Conservation (phyloP, 2,888 invertebrate genomes). For the Amphipyra berbera region DNA sequence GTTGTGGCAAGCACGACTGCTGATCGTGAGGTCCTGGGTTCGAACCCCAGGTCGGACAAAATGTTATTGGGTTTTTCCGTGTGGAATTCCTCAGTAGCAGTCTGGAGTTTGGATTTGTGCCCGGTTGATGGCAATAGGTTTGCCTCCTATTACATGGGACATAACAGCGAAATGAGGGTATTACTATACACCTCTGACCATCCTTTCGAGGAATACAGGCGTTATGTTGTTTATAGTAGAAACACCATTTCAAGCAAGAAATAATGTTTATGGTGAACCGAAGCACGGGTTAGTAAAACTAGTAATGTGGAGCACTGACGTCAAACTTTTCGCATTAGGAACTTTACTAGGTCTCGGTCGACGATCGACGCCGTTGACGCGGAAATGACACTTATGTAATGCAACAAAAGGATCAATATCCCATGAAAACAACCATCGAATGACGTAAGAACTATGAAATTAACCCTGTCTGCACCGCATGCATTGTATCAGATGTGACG, state of each 20-base stretch:
- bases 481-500: constrained; percentile 68
- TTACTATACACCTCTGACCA: no score
- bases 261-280: constrained; percentile 47
- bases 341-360: constrained; percentile 85
- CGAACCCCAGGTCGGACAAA: no score
- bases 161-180: no score
- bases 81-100: no score
- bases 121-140: no score
- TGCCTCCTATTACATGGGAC: no score
- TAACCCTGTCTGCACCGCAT: constrained; percentile 65
- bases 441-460: constrained; percentile 70
- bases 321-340: constrained; percentile 85
- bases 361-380: constrained; percentile 51
- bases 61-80: no score
- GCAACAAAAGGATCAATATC: constrained; percentile 64
- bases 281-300: constrained; percentile 53
- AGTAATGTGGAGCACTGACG: constrained; percentile 78
- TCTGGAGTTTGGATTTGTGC: no score
- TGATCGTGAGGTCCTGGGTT: no score
- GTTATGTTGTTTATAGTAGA: neutral
- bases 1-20: no score
- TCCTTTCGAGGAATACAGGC: no score
- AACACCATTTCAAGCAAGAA: constrained; percentile 16
- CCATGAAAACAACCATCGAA: constrained; percentile 64
- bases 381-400: constrained; percentile 62